Base-by-base conservation (phyloP, 1,140 invertebrate species). In the Drosophila ironensis region DNA sequence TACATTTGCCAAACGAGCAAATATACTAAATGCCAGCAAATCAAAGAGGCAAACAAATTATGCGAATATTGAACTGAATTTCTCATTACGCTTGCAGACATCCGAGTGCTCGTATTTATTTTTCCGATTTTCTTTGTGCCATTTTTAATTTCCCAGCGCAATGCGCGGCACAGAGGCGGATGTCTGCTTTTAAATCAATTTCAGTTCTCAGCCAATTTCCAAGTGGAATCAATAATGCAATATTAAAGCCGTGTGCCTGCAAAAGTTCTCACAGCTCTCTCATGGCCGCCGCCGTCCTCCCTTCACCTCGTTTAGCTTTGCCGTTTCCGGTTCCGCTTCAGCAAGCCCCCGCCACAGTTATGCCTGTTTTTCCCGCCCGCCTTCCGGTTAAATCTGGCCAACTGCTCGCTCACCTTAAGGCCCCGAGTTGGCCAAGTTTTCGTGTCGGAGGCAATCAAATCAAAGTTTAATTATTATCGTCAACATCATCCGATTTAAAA, bases 381-480 rank as follows among this genome's bases (percentile, higher is more conserved):
- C 9, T 6, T 17, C 30, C 44, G 2, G 22, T 17, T 9, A 16
- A 16, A n/a, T 38, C 30, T 20, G 8, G 22, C 19, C n/a, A 35
- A 48, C 19, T 22, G 45, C 28, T 3, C 33, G 45, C 28, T 3
- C 33, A 63, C 41, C 40, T 57, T 37, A 42, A 57, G 51, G 40
- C 41, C 22, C 20, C n/a, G 59, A 47, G 40, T 61, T 61, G 53
- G 24, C 30, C 57, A 63, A 63, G 56, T 63, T 63, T 40, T 48
- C 60, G 56, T 63, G 60, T 63, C 33, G 30, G 24, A n/a, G 14
- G 56, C 24, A 63, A 63, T 63, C 30, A 40, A 63, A 63, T 63
- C 57, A 63, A 63, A 63, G 41, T 63, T 63, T 63, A 63, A 63
- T 61, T 63, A 63, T 63, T 63, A 63, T 63, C 60, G 59, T 63